Evolutionary conservation across 2,888 invertebrate genomes (phyloP), one percentile per base, ranked within the genome.

Genomic region (Sarcophaga subvicina): DNA sequence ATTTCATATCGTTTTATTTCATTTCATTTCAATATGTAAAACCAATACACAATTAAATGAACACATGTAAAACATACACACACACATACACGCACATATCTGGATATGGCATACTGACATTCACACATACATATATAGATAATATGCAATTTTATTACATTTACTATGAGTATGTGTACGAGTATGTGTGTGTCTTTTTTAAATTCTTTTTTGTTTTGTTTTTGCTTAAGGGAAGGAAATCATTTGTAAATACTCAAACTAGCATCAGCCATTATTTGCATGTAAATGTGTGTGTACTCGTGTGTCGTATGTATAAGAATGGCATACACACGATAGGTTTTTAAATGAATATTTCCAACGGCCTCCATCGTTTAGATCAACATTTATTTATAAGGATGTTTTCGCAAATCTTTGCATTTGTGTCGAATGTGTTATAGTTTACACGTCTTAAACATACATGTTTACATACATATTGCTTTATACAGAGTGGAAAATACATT

Each of bases 181-280:
- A 17, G 4, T 59, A 1, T 59, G n/a, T 59, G 6, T 4, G 59
- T 14, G n/a, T 59, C 6, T 59, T 17, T 59, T 59, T n/a, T 3
- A 37, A 8, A 10, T 4, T 49, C 17, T 49, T 70, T 71, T 71
- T 71, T 27, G 17, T 27, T 54, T 59, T 20, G 8, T n/a, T 62
- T 22, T 59, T 63, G 37, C 37, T 67, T 78, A 4, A 20, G 6
- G 60, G 77, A 72, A 78, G 77, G 72, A 78, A 77, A 72, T 67
- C 47, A 72, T 78, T 72, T 72, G 72, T 77, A 77, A 71, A 77
- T 67, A 73, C 62, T 27, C 8, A 27, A 80, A 20, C 70, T 60
- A 60, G 47, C 66, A 80, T 73, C 60, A 62, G 80, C 47, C 60
- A 60, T 75, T 64, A 54, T 14, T 54, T 17, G 54, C 64, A 2